Evolutionary conservation across 2,113 vertebrate genomes (phyloP).

Genomic region (Platichthys flesus): DNA sequence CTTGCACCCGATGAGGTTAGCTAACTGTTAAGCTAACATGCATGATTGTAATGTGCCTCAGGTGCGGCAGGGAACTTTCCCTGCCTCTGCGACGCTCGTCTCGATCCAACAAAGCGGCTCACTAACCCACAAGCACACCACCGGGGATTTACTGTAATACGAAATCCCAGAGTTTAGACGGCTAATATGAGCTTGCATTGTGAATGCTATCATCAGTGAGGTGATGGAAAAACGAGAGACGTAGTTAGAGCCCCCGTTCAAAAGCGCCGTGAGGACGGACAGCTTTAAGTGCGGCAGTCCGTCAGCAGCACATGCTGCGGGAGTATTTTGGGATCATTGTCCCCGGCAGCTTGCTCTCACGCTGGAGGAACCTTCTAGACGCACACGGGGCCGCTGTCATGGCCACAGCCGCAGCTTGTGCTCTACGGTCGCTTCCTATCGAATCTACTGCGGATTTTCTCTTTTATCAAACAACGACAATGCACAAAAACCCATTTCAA

Average conservation of each 20-base stretch:
- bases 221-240: neutral
- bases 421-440: slow-evolving; percentile 7
- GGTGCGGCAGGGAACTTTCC: neutral
- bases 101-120: neutral
- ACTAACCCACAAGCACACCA: neutral
- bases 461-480: too few species aligned
- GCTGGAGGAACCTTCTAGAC: slow-evolving; percentile 68
- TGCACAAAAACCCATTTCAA: too few species aligned
- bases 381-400: slow-evolving; percentile 57
- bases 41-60: neutral
- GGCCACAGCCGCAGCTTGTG: slow-evolving; percentile 43
- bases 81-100: neutral
- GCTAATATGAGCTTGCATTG: neutral
- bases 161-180: neutral
- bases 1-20: slow-evolving; percentile 31
- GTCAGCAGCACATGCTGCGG: slow-evolving; percentile 37
- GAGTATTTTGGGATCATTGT: slow-evolving; percentile 42
- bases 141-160: too few species aligned
- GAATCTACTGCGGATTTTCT: neutral
- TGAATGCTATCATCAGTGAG: neutral
- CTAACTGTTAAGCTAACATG: slow-evolving; percentile 33
- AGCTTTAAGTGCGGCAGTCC: neutral
- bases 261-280: neutral
- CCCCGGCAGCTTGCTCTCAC: slow-evolving; percentile 1
- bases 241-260: neutral